phyloP scores from a whole-genome alignment of 2,888 invertebrate species.

The Malthinus seriepunctatus region DNA sequence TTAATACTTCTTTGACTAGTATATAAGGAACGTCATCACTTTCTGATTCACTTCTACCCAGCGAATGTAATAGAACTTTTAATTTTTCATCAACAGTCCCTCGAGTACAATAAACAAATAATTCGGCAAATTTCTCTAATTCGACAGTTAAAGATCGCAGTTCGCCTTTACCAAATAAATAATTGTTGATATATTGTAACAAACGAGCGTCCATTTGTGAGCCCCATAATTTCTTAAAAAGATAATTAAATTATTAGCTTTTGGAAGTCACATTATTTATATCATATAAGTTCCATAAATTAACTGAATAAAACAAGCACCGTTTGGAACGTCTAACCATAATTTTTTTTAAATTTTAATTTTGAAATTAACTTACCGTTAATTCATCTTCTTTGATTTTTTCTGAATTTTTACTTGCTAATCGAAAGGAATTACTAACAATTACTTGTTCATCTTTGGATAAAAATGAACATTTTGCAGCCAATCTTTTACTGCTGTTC shows the following conservation, averaged over 20 bases:
- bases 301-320: neutral
- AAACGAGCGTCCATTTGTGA: conserved; percentile 69
- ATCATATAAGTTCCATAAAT: too few relatives aligned
- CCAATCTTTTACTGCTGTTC: conserved; percentile 67
- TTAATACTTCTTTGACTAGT: conserved; percentile 64
- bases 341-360: neutral
- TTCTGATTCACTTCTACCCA: conserved; percentile 61
- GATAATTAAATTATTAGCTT: conserved; percentile 10
- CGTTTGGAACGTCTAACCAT: neutral
- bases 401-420: conserved; percentile 67
- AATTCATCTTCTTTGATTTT: conserved; percentile 68
- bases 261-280: too few relatives aligned
- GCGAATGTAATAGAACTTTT: conserved; percentile 60
- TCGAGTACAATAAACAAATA: conserved; percentile 70
- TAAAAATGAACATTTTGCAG: conserved; percentile 66
- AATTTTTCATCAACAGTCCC: conserved; percentile 69
- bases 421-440: conserved; percentile 64
- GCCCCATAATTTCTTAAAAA: conserved; percentile 68
- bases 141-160: conserved; percentile 59
- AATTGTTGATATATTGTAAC: conserved; percentile 69
- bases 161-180: conserved; percentile 64
- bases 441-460: conserved; percentile 67
- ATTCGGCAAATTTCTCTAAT: conserved; percentile 68
- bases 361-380: conserved; percentile 56
- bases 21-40: conserved; percentile 62